phyloP scores from a whole-genome alignment of 2,888 invertebrate species.

The Crocallis elinguaria region DNA sequence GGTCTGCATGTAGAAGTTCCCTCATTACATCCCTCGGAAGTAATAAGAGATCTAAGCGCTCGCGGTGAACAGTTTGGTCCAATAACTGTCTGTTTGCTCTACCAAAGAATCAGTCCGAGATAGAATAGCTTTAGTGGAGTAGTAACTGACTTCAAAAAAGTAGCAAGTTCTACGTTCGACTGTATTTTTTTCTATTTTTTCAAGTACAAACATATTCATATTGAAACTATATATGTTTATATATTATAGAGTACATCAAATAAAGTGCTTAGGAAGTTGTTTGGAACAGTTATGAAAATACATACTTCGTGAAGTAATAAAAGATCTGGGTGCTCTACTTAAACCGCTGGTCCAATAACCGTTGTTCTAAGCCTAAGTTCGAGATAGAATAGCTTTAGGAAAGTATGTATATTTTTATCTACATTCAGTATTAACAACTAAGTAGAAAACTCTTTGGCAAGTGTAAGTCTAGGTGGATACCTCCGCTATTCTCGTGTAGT shows the following conservation, averaged over 20 bases:
- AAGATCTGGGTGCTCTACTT: background rate
- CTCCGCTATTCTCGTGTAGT: too few species aligned
- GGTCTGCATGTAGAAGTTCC: background rate
- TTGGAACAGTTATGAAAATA: too few species aligned
- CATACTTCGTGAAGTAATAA: constrained; percentile 18
- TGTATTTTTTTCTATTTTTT: too few species aligned
- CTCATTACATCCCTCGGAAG: constrained; percentile 17
- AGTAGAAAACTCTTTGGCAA: too few species aligned
- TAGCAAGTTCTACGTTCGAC: too few species aligned
- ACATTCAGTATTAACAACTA: background rate
- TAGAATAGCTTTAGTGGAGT: background rate
- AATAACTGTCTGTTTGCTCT: constrained; percentile 7
- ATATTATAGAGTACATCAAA: too few species aligned
- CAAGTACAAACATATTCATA: too few species aligned
- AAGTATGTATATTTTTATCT: background rate
- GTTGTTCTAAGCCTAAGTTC: constrained; percentile 1
- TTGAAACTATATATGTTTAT: too few species aligned
- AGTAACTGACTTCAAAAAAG: too few species aligned
- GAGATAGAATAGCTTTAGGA: background rate
- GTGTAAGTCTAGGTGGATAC: too few species aligned
- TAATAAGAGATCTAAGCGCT: constrained; percentile 14
- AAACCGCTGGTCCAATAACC: constrained; percentile 2
- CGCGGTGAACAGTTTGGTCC: background rate
- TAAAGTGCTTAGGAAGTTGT: too few species aligned
- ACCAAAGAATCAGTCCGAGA: background rate